A percentile compares a stretch with the other conserved stretches of the same genome.
phyloP scores from a whole-genome alignment of 2,888 invertebrate genomes.

The Molorchus minor region DNA sequence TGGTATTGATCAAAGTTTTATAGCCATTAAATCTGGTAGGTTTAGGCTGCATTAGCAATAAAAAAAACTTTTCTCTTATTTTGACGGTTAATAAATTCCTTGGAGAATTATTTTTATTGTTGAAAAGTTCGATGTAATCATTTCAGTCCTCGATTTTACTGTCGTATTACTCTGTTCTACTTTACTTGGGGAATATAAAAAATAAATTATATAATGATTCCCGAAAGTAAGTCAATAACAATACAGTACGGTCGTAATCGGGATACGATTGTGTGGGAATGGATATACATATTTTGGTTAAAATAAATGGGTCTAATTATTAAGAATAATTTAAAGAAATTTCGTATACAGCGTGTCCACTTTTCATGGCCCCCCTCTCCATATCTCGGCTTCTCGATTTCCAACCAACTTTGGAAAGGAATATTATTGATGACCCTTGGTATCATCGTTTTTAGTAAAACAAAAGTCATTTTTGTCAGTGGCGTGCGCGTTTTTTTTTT shows the following conservation, averaged over 20 bases:
- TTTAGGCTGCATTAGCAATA: slow-evolving; percentile 15
- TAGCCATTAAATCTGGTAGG: slow-evolving; percentile 13
- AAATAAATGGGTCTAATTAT: too few species aligned
- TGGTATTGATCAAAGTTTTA: background rate
- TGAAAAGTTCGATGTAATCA: slow-evolving; percentile 15
- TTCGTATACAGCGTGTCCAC: too few species aligned
- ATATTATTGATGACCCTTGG: too few species aligned
- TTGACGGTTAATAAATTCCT: slow-evolving; percentile 18
- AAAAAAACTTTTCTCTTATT: slow-evolving; percentile 12
- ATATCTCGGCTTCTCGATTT: too few species aligned
- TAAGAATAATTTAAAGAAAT: too few species aligned
- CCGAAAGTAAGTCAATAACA: background rate
- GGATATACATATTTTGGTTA: too few species aligned
- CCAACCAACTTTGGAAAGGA: too few species aligned
- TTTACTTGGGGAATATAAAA: background rate
- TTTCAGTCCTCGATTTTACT: slow-evolving; percentile 11
- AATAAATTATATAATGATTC: background rate
- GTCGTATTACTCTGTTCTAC: background rate
- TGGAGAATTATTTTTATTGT: slow-evolving; percentile 5
- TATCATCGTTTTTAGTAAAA: too few species aligned
- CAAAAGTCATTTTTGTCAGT: too few species aligned
- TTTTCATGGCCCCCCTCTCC: too few species aligned
- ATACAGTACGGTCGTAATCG: background rate
- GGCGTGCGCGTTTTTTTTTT: too few species aligned
- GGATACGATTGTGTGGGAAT: too few species aligned